phyloP scores from a whole-genome alignment of 2,888 invertebrate genomes.

The Criorhina ranunculi region DNA sequence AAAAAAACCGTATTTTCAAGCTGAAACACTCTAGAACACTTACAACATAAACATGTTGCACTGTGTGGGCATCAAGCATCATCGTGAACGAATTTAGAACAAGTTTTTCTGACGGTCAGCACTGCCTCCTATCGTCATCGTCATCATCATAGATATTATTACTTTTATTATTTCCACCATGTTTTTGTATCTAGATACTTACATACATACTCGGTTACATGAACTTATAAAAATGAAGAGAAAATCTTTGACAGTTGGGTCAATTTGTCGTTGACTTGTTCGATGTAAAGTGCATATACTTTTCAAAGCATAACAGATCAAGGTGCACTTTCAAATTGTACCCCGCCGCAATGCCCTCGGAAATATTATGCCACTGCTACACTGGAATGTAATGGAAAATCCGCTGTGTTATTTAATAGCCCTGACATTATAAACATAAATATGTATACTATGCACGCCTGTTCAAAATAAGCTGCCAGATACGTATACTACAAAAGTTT shows the following conservation, averaged over 20 bases:
- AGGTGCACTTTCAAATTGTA: constrained; percentile 17
- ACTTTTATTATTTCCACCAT: constrained; percentile 56
- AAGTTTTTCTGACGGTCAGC: constrained; percentile 53
- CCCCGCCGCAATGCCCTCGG: constrained; percentile 48
- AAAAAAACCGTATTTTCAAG: not conserved
- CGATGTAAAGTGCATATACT: constrained; percentile 4
- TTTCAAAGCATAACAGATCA: constrained; percentile 35
- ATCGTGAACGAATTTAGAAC: constrained; percentile 65
- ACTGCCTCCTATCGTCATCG: constrained; percentile 17
- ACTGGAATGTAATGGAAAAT: constrained; percentile 38
- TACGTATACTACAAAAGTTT: constrained; percentile 16
- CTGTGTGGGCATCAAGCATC: constrained; percentile 62
- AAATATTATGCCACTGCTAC: constrained; percentile 43
- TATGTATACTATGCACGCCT: constrained; percentile 1
- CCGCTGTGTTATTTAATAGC: constrained; percentile 68
- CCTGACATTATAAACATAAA: constrained; percentile 66
- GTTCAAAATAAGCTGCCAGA: constrained; percentile 49
- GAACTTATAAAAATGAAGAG: constrained; percentile 46
- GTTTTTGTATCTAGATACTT: constrained; percentile 19
- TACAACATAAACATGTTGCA: constrained; percentile 18
- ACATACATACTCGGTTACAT: constrained; percentile 5
- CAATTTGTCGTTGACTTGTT: constrained; percentile 26
- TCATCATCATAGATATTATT: constrained; percentile 64
- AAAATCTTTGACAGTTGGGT: constrained; percentile 62
- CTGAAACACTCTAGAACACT: constrained; percentile 3